These are phyloP conservation scores for Emydoidea blandingii DNA, from an alignment of 2,797 vertebrate genomes.

Conservation along the genomic window DNA sequence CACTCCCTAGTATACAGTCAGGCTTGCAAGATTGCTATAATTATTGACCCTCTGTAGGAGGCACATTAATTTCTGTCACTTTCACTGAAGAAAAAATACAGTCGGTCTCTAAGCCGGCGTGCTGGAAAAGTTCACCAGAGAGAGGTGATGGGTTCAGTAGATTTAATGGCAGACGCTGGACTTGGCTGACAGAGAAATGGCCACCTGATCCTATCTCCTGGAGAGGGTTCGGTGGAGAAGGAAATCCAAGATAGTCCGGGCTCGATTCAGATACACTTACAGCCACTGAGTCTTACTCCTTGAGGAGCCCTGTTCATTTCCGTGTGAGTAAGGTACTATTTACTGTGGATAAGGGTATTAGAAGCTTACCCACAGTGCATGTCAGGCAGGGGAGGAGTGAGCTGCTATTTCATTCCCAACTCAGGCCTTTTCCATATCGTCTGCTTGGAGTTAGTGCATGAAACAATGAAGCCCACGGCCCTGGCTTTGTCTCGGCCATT, in stretches of 20 bases:
- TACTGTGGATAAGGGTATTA: background rate
- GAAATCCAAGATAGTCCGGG: too few species aligned
- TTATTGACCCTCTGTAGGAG: background rate
- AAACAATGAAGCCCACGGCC: background rate
- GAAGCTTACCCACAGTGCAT: background rate
- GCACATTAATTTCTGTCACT: background rate
- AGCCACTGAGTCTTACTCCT: background rate
- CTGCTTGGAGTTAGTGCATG: background rate
- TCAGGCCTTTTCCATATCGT: background rate
- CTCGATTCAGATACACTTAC: background rate
- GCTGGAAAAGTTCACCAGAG: background rate
- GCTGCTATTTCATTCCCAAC: background rate
- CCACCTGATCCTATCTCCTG: too few species aligned
- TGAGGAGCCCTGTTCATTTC: background rate
- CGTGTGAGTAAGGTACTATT: too few species aligned
- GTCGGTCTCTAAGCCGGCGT: background rate
- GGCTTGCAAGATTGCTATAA: background rate
- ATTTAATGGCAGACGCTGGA: background rate
- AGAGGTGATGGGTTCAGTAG: background rate
- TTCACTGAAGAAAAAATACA: background rate
- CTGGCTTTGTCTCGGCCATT: too few species aligned
- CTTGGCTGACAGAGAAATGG: background rate
- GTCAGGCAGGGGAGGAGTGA: background rate
- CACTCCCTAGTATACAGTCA: background rate
- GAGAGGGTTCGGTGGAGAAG: background rate